These are phyloP conservation scores for Ectropis grisescens DNA, from an alignment of 1,140 invertebrate genomes.

Conservation along the genomic window DNA sequence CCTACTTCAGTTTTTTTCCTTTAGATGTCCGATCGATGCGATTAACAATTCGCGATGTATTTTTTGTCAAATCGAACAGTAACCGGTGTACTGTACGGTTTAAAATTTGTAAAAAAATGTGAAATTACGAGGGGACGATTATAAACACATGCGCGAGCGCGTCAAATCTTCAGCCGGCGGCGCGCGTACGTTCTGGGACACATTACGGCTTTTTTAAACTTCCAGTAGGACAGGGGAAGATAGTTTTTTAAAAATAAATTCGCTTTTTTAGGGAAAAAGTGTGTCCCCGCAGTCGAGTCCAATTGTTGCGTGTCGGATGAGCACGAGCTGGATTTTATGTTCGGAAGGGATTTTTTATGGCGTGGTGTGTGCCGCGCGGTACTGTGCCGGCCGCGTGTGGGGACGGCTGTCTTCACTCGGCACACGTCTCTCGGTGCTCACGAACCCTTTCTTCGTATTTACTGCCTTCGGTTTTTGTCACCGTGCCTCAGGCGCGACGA, in stretches of 20 bases:
- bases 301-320: constrained; percentile 68
- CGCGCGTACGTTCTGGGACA: constrained; percentile 41
- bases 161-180: constrained; percentile 66
- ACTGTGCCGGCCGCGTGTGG: constrained; percentile 3
- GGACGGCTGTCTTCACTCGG: constrained; percentile 5
- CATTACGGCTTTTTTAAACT: constrained; percentile 63
- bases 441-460: too few species aligned
- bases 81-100: constrained; percentile 45
- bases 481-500: too few species aligned
- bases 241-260: constrained; percentile 64
- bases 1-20: constrained; percentile 39
- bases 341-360: constrained; percentile 59
- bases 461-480: too few species aligned
- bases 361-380: constrained; percentile 43
- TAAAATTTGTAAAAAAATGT: constrained; percentile 53
- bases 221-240: constrained; percentile 46
- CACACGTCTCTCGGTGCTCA: constrained; percentile 5
- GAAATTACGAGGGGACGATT: constrained; percentile 61
- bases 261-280: constrained; percentile 56
- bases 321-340: constrained; percentile 63
- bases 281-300: constrained; percentile 55
- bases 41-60: constrained; percentile 39
- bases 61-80: constrained; percentile 37
- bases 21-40: constrained; percentile 36
- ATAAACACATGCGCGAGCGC: constrained; percentile 65